Conservation (phyloP, 2,113 vertebrate genomes). For the Amblyornis subalaris region DNA sequence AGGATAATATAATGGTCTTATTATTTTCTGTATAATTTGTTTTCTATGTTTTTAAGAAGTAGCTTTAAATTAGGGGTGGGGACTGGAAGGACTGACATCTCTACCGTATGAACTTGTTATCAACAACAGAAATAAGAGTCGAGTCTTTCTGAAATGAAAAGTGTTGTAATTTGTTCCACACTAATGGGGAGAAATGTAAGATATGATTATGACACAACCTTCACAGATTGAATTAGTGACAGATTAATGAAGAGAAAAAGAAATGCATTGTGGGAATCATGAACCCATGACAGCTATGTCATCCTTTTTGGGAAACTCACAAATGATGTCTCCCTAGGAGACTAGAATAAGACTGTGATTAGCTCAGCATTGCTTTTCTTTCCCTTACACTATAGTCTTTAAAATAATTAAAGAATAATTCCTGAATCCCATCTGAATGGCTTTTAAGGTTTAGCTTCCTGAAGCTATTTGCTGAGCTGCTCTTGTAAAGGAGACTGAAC, state of each 20-base stretch:
- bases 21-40: background rate
- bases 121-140: constrained; percentile 27
- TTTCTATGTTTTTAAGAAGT: background rate
- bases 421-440: constrained; percentile 47
- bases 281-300: constrained; percentile 12
- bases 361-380: constrained; percentile 47
- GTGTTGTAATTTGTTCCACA: constrained; percentile 37
- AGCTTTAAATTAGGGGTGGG: background rate
- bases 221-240: constrained; percentile 56
- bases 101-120: background rate
- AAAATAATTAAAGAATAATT: constrained; percentile 69
- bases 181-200: constrained; percentile 55
- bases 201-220: constrained; percentile 51
- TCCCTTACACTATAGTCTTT: constrained; percentile 33
- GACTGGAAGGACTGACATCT: background rate
- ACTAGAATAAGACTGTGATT: constrained; percentile 49
- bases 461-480: constrained; percentile 48
- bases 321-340: constrained; percentile 55
- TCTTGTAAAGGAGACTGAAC: constrained; percentile 23
- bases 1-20: background rate
- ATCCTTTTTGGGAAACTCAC: constrained; percentile 43
- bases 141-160: constrained; percentile 40
- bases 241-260: constrained; percentile 66
- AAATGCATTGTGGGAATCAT: constrained; percentile 40
- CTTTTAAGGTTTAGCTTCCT: constrained; percentile 63